A percentile compares a stretch with the other conserved stretches of the same genome.
phyloP scores from a whole-genome alignment of 1,140 invertebrate species.

The Drosophila parvula region DNA sequence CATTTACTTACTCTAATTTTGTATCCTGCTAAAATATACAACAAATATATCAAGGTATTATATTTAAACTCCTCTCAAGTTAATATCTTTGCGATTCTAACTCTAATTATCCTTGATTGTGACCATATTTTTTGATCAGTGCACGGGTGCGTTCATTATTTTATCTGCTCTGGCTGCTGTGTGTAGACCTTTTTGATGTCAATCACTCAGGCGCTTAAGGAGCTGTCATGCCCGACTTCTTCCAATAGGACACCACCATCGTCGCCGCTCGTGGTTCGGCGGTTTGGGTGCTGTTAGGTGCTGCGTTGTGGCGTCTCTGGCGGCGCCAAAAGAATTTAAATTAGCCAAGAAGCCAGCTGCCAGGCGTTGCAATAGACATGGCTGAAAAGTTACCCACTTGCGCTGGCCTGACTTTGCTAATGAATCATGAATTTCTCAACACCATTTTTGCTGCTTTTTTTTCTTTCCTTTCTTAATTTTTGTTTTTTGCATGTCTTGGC shows the following conservation, averaged over 20 bases:
- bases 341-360: slow-evolving; percentile 70
- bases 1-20: too few species aligned
- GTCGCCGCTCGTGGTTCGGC: slow-evolving; percentile 6
- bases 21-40: too few species aligned
- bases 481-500: slow-evolving; percentile 19
- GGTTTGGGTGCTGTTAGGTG: slow-evolving; percentile 6
- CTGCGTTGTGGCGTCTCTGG: slow-evolving; percentile 31
- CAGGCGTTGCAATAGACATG: slow-evolving; percentile 59
- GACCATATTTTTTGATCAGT: slow-evolving; percentile 7
- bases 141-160: slow-evolving; percentile 17
- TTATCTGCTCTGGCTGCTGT: slow-evolving; percentile 40
- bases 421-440: slow-evolving; percentile 75
- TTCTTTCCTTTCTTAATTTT: slow-evolving; percentile 6
- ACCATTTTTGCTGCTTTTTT: slow-evolving; percentile 42
- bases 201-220: slow-evolving; percentile 81
- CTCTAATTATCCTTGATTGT: neutral
- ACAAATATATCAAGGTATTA: too few species aligned
- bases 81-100: too few species aligned
- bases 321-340: slow-evolving; percentile 78
- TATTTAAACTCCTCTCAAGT: neutral
- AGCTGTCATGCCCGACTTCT: slow-evolving; percentile 74
- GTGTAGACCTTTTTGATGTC: slow-evolving; percentile 77
- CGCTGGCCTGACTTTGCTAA: slow-evolving; percentile 58
- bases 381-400: slow-evolving; percentile 64
- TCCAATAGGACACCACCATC: slow-evolving; percentile 58